phyloP scores from a whole-genome alignment of 1,140 invertebrate genomes.

The Rhagoletis pomonella region DNA sequence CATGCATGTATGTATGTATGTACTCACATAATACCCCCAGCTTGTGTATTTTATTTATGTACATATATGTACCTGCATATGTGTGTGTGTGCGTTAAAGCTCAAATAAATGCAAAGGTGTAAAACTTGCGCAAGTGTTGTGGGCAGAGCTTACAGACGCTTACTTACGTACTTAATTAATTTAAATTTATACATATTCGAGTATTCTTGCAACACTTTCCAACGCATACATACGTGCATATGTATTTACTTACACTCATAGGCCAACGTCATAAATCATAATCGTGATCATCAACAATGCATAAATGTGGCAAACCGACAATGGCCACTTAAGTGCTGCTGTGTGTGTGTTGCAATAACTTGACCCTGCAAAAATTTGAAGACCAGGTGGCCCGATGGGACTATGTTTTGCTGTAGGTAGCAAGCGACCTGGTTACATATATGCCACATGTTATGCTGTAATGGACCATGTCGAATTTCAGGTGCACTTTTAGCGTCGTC shows the following conservation, averaged over 20 bases:
- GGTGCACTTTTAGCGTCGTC: too few relatives aligned
- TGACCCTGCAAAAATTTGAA: too few relatives aligned
- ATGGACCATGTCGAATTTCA: too few relatives aligned
- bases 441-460: too few relatives aligned
- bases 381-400: too few relatives aligned
- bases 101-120: not conserved
- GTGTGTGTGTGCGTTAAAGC: not conserved
- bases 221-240: not conserved
- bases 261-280: conserved; percentile 48
- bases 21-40: too few relatives aligned
- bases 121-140: not conserved
- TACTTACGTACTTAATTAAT: not conserved
- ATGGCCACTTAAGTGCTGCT: conserved; percentile 33
- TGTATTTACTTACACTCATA: not conserved
- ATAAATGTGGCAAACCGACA: conserved; percentile 44
- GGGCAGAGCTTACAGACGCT: not conserved
- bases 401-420: too few relatives aligned
- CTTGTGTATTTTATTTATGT: too few relatives aligned
- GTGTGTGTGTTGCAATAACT: not conserved
- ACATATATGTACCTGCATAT: too few relatives aligned
- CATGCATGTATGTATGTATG: too few relatives aligned
- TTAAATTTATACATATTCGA: not conserved
- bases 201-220: not conserved
- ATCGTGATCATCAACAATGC: conserved; percentile 50
- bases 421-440: too few relatives aligned